Conservation (phyloP, 2,113 vertebrate species). For the Corythornis cristatus region DNA sequence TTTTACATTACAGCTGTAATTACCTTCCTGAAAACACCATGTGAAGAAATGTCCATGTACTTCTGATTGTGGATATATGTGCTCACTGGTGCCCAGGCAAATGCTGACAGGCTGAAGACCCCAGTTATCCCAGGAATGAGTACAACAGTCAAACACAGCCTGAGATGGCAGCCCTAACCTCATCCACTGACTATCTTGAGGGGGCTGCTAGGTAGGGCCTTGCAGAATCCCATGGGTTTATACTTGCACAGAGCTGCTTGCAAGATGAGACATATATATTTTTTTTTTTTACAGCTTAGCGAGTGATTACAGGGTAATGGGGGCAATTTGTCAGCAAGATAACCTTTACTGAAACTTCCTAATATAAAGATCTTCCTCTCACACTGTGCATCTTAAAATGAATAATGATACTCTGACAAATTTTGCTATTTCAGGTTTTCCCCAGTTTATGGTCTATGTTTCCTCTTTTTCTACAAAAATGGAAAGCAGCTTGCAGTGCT, state of each 20-base stretch:
- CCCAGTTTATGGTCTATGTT: background rate
- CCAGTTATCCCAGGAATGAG: background rate
- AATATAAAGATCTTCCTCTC: background rate
- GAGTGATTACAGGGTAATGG: background rate
- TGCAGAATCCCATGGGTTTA: background rate
- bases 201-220: background rate
- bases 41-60: background rate
- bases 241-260: background rate
- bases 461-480: background rate
- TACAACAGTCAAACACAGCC: background rate
- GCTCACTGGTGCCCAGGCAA: background rate
- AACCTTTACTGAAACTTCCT: slow-evolving; percentile 11
- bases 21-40: background rate
- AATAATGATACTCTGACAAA: background rate
- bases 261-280: background rate
- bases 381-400: background rate
- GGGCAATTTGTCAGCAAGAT: slow-evolving; percentile 7
- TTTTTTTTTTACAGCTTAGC: slow-evolving; percentile 31
- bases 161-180: background rate
- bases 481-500: background rate
- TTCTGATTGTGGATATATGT: background rate
- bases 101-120: background rate
- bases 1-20: background rate
- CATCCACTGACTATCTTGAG: fast-evolving
- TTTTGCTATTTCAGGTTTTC: background rate